Evolutionary conservation across 2,797 vertebrate genomes (phyloP).

Genomic region (Neosalanx taihuensis): DNA sequence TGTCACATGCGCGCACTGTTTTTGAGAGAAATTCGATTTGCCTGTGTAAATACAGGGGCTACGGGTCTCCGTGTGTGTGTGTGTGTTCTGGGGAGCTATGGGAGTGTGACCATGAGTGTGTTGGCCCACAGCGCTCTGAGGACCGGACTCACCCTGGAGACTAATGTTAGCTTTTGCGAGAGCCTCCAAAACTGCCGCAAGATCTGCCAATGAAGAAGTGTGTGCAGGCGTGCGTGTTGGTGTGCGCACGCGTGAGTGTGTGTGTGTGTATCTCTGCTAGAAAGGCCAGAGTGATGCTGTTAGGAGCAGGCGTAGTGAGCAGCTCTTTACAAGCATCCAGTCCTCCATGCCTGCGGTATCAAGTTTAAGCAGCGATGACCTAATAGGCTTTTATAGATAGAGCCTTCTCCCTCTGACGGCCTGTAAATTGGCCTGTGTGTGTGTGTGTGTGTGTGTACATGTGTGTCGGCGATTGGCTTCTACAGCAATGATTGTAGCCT

Average conservation of each 20-base stretch:
- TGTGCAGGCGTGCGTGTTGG: neutral
- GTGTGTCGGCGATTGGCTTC: constrained; percentile 33
- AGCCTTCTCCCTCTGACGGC: neutral
- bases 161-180: constrained; percentile 8
- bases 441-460: constrained; percentile 6
- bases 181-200: neutral
- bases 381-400: constrained; percentile 33
- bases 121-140: neutral
- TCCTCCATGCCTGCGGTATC: constrained; percentile 38
- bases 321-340: constrained; percentile 42
- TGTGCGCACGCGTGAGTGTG: neutral
- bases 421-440: constrained; percentile 19
- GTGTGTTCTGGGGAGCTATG: neutral
- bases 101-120: constrained; percentile 13
- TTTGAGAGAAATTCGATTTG: constrained; percentile 32
- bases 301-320: constrained; percentile 12
- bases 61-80: neutral
- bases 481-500: constrained; percentile 17
- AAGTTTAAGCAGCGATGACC: constrained; percentile 54
- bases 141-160: neutral
- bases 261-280: neutral
- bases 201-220: neutral
- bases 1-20: constrained; percentile 27
- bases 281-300: constrained; percentile 1
- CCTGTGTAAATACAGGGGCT: constrained; percentile 40